Evolutionary conservation across 2,888 invertebrate species (phyloP), one percentile per base, ranked within the genome.

Genomic region (Rhimphoctona megacephalus): DNA sequence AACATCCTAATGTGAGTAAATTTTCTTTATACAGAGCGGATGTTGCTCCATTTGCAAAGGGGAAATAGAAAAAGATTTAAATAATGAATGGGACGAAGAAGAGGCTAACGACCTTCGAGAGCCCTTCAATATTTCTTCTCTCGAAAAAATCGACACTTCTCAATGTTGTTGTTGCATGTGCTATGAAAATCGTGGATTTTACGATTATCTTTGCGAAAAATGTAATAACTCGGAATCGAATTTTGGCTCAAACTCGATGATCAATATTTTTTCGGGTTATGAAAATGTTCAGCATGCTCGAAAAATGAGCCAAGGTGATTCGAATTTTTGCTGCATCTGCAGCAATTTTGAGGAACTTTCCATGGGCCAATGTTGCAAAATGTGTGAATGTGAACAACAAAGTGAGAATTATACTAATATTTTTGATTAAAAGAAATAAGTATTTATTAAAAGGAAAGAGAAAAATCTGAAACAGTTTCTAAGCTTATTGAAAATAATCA

Each of bases 1-100:
- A 61, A 30, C 0, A 30, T 61, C 14, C 30, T 61, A 17, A 61
- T 9, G 30, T 61, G 17, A 61, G 30, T 61, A 17, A 30, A 30
- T 61, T 61, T 61, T 19, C 19, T 79, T 33, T 3, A 64, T 33
- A 57, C 52, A 76, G 84, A 74, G 70, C 14, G 80, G 74, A 52
- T 85, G 76, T 36, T 85, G 84, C 33, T 61, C 80, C 19, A 85
- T 81, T 52, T 81, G 80, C 36, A 80, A 70, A 33, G 80, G 70
- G 6, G 49, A 73, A 25, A 74, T 74, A 64, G 49, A 46, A 43
- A 30, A 25, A n/a, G 14, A 36, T 69, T 25, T 30, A 4, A 52
- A 52, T 30, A 6, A 46, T 22, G 46, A 22, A 6, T 49, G 11
- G 4, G 70, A 67, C 6, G 17, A 7, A 6, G 61, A 70, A 81